Base-by-base conservation (phyloP, 2,888 invertebrate species). In the Latrodectus hesperus region DNA sequence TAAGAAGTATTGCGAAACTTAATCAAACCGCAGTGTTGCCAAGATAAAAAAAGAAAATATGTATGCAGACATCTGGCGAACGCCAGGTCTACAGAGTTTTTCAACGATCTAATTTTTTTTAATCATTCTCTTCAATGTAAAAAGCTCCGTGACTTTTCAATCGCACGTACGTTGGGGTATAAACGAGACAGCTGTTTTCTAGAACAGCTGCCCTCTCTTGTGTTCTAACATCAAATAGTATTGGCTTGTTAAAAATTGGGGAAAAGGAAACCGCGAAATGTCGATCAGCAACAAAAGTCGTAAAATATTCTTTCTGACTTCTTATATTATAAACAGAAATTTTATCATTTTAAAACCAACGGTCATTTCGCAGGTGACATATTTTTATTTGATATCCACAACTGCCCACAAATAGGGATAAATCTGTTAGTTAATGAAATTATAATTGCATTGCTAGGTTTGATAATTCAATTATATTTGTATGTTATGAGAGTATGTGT, bases 91-190 rank as follows among this genome's bases (percentile, higher is more conserved):
- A 65, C 75, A 83, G 38, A 38, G 64, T 83, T 76, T 83, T 83
- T 83, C 83, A 83, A 83, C 79, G 71, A 83, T 83, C 70, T 55
- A 72, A 52, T 53, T 86, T 80, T 75, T 86, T 85, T 76, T 71
- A 80, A 70, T 64, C 60, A 74, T 68, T 74, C 80, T 81, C 76
- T 81, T 60, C 70, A 52, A 60, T 60, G 79, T 71, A 65, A 60
- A 60, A 60, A 67, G 80, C 76, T 86, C 86, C 86, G 80, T 86
- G 80, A 86, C 86, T 86, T 52, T 85, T 67, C 22, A 81, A 86
- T 75, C 76, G 76, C 86, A 86, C 86, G 81, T 86, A 86, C 76
- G 81, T 86, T 86, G 65, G 74, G 86, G 86, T 77, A 38, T 60
- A 72, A 53, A 65, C 38, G 49, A 75, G 79, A 75, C 85, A 85